A percentile compares a stretch with the other conserved stretches of the same genome.
Conservation (phyloP, 2,797 vertebrate genomes). For the Tragelaphus eurycerus region DNA sequence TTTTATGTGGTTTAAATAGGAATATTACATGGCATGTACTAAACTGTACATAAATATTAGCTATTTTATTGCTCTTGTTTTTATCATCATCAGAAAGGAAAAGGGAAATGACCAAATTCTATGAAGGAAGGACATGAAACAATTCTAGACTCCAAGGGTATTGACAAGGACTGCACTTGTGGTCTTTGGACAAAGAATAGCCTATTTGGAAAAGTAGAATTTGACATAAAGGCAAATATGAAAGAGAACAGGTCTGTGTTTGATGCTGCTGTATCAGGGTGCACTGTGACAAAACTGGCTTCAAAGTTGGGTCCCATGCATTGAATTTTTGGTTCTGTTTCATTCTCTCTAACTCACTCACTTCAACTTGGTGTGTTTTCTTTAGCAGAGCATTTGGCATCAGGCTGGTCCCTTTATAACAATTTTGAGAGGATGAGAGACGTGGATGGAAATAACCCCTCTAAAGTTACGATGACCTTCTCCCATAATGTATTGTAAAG, state of each 20-base stretch:
- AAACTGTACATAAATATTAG: neutral
- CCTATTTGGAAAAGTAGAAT: neutral
- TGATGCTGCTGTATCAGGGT: no score
- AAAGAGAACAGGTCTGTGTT: neutral
- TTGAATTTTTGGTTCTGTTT: conserved; percentile 38
- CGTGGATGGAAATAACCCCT: conserved; percentile 78
- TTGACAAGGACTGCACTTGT: neutral
- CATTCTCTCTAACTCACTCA: conserved; percentile 53
- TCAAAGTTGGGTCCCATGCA: neutral
- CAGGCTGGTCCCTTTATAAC: conserved; percentile 63
- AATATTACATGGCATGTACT: neutral
- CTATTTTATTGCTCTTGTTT: neutral
- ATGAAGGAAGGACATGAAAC: neutral
- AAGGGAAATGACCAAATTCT: neutral
- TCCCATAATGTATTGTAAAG: conserved; percentile 76
- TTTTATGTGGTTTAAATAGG: neutral
- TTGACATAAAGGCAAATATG: neutral
- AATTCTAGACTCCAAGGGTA: neutral
- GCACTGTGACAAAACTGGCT: neutral
- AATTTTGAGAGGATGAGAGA: conserved; percentile 78
- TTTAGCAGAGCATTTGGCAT: conserved; percentile 74
- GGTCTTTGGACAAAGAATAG: neutral
- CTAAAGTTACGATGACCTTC: conserved; percentile 81
- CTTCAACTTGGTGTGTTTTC: conserved; percentile 56
- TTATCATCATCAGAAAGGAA: neutral